phyloP scores from a whole-genome alignment of 2,888 invertebrate species.

The Periphyllus acericola region DNA sequence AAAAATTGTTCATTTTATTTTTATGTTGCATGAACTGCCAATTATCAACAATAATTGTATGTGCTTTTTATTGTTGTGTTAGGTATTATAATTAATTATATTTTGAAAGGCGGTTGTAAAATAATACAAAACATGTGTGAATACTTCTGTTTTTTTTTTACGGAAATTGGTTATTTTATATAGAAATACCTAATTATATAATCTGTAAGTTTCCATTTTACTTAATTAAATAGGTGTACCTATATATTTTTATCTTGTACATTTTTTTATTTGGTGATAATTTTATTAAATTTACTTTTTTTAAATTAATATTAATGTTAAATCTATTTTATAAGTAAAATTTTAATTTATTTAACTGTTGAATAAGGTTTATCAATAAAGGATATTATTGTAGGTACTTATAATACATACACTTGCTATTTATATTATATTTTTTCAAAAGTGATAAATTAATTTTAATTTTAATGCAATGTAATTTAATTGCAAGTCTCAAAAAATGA shows the following conservation, averaged over 20 bases:
- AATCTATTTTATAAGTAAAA: constrained; percentile 8
- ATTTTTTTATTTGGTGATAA: constrained; percentile 42
- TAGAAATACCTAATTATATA: constrained; percentile 46
- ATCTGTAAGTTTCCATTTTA: constrained; percentile 49
- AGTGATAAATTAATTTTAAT: constrained; percentile 48
- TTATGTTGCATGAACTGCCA: constrained; percentile 53
- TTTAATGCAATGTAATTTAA: constrained; percentile 15
- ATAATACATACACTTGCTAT: constrained; percentile 22
- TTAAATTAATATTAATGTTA: constrained; percentile 28
- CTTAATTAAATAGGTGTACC: constrained; percentile 38
- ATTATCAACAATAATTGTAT: constrained; percentile 44
- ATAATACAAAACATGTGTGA: constrained; percentile 21
- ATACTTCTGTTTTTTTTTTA: constrained; percentile 25
- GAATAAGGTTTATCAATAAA: constrained; percentile 7
- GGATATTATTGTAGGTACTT: constrained; percentile 37
- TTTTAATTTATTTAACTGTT: constrained; percentile 34
- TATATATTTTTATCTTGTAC: constrained; percentile 21
- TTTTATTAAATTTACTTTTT: constrained; percentile 34
- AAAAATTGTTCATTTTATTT: constrained; percentile 42
- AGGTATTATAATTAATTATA: neutral
- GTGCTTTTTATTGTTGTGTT: constrained; percentile 28
- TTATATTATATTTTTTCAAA: constrained; percentile 37
- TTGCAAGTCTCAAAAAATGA: constrained; percentile 6
- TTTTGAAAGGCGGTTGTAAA: neutral
- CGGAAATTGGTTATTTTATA: constrained; percentile 49